Conservation (phyloP, 2,113 vertebrate genomes). For the Urocitellus parryii region DNA sequence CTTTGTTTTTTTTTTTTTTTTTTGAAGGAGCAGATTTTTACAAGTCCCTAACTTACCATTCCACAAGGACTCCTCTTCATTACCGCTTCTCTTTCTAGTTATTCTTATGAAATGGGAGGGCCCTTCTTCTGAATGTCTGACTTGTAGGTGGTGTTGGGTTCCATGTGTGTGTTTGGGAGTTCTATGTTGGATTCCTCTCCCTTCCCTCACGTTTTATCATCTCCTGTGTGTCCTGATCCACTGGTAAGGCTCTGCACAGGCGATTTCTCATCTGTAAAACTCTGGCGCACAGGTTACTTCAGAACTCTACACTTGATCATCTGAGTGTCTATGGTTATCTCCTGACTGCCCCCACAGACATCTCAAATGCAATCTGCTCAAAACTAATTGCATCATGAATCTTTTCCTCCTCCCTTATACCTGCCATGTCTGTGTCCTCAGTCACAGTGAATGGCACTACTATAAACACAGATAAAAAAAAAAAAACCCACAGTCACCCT, state of each 20-base stretch:
- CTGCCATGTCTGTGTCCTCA: not conserved
- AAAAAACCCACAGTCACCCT: not conserved
- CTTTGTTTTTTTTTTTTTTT: constrained; percentile 9
- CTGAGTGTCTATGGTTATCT: not conserved
- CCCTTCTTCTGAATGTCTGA: not conserved
- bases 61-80: not conserved
- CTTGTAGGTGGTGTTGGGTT: not conserved
- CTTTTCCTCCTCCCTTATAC: not conserved
- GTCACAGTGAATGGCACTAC: not conserved
- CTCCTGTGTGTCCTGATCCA: not conserved
- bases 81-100: not conserved
- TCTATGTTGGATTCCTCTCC: not conserved
- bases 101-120: not conserved
- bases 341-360: not conserved
- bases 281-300: not conserved
- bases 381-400: not conserved
- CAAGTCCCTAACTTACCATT: not conserved
- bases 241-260: not conserved
- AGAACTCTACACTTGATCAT: not conserved
- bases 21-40: not conserved
- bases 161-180: not conserved
- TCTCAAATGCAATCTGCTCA: not conserved
- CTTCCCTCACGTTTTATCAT: not conserved
- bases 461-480: not conserved
- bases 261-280: not conserved